Evolutionary conservation across 35 echinoderm and acorn worm genomes (phyloP).

Genomic region (Eucidaris tribuloides): DNA sequence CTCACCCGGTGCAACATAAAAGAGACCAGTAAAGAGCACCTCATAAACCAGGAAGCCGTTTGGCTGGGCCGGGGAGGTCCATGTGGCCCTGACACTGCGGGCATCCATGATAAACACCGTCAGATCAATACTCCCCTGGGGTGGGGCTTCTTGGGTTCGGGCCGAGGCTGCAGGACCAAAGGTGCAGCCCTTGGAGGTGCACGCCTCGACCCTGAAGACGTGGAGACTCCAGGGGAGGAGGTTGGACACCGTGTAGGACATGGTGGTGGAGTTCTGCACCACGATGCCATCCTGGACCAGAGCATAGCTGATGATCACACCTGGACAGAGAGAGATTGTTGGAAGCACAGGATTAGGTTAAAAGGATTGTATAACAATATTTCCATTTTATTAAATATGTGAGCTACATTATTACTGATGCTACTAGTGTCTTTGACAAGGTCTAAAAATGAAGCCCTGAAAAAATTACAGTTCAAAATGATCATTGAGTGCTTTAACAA

Average conservation of each 20-base stretch:
- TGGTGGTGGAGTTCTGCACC: slow-evolving; percentile 54
- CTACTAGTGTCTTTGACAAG: no score
- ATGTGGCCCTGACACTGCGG: slow-evolving; percentile 66
- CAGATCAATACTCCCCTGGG: slow-evolving; percentile 71
- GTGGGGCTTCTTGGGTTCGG: slow-evolving; percentile 79
- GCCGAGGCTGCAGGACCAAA: slow-evolving; percentile 70
- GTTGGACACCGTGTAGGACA: slow-evolving; percentile 26
- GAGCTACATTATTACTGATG: no score
- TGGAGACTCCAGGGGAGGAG: slow-evolving; percentile 88
- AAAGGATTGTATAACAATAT: no score
- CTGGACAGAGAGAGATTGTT: slow-evolving; percentile 44
- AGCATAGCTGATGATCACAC: slow-evolving; percentile 79
- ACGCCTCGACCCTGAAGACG: slow-evolving; percentile 82
- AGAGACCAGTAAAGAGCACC: slow-evolving; percentile 85
- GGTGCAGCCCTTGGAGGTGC: slow-evolving; percentile 80
- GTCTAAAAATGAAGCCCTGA: no score
- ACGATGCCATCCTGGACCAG: slow-evolving; percentile 80
- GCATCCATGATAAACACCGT: slow-evolving; percentile 47
- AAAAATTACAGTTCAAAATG: no score
- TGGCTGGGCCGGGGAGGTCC: slow-evolving; percentile 85
- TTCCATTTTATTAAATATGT: no score
- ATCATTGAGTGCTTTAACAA: no score
- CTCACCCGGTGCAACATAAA: slow-evolving; percentile 87
- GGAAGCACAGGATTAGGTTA: no score
- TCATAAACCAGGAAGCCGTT: slow-evolving; percentile 89